Base-by-base conservation (phyloP, 2,797 vertebrate genomes). In the Ceyx erithaca region DNA sequence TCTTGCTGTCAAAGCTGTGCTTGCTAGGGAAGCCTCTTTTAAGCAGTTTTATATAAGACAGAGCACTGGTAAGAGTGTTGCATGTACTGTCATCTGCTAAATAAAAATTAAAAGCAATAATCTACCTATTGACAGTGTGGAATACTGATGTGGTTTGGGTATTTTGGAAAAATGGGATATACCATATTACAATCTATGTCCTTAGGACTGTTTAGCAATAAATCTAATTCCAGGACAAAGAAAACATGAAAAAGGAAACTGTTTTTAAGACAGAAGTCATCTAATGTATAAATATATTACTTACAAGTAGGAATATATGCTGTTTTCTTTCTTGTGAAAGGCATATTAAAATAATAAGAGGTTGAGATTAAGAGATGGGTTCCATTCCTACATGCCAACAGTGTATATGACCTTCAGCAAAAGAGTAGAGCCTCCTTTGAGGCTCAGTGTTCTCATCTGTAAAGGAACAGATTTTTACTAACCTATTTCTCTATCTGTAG, bases 371-470 rank as follows among this genome's bases (percentile, higher is more conserved):
- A 54, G 31, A 77, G 23, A 67, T 8, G 70, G n/a, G n/a, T 54
- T 64, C 80, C 49, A 35, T 26, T 80, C 41, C 41, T 75, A 57
- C n/a, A 75, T 64, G 58, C 63, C 76, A 75, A 80, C 16, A 57
- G 62, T 8, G 0, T 54, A 17, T 33, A 26, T 87, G 85, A 93
- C 87, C 87, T 93, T 85, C 69, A 89, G 59, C 46, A 80, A 55
- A 88, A 80, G 66, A 93, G 68, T 54, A 82, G 80, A n/a, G 37
- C 12, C n/a, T 89, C 46, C 79, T 85, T 49, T 85, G 68, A 87
- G 30, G 10, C 48, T 63, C 66, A 40, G 1, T n/a, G 43, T 68
- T 85, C 71, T 57, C 68, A 78, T 66, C 46, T 76, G 30, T 55
- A 83, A 80, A 71, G 62, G 43, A 87, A 49, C 21, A 14, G 41